phyloP scores from a whole-genome alignment of 2,797 vertebrate species.

The Chaetodon trifasciatus region DNA sequence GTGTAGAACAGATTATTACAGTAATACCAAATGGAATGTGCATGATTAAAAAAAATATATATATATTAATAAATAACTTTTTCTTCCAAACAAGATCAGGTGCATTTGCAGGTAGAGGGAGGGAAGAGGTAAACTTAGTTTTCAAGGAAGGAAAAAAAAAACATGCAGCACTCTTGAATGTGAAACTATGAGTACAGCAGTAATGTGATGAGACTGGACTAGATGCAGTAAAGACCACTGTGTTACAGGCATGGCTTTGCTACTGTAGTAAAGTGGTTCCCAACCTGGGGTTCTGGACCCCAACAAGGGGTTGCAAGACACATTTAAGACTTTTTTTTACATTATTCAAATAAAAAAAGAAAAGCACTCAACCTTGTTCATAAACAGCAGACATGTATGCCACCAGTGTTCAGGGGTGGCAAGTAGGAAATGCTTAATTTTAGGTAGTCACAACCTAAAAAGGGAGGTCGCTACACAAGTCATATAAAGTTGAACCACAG shows the following conservation, averaged over 20 bases:
- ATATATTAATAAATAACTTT: too few species aligned
- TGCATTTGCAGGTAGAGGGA: neutral
- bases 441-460: neutral
- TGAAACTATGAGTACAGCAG: neutral
- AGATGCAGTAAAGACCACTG: neutral
- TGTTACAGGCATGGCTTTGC: neutral
- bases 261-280: neutral
- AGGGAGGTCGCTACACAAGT: neutral
- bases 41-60: neutral
- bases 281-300: neutral
- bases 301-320: neutral
- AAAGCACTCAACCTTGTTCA: neutral
- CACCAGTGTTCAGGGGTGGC: neutral
- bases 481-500: neutral
- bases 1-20: slow-evolving; percentile 6
- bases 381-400: neutral
- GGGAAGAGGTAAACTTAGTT: neutral
- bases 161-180: neutral
- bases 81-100: slow-evolving; percentile 5
- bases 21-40: neutral
- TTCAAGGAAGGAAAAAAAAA: neutral
- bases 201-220: neutral
- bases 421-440: neutral
- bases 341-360: neutral
- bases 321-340: neutral